Conservation (phyloP, 2,797 vertebrate species). For the Hozukius guyotensis region DNA sequence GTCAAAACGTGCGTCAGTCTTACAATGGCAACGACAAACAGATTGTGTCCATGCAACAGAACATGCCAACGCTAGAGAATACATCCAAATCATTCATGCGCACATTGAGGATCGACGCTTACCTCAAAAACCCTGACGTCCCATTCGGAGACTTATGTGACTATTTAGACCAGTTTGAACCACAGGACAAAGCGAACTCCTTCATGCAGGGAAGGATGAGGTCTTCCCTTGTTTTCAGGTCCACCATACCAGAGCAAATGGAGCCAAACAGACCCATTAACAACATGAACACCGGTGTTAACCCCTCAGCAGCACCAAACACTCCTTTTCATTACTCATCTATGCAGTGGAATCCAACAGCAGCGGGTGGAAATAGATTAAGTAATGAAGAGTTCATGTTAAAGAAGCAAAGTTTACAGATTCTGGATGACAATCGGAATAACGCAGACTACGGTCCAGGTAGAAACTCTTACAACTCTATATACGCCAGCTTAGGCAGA, state of each 20-base stretch:
- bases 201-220: slow-evolving; percentile 87
- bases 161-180: slow-evolving; percentile 84
- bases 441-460: slow-evolving; percentile 68
- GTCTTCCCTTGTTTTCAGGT: slow-evolving; percentile 89
- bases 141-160: slow-evolving; percentile 80
- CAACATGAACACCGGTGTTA: slow-evolving; percentile 76
- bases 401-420: slow-evolving; percentile 87
- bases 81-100: slow-evolving; percentile 92
- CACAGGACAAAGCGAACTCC: slow-evolving; percentile 79
- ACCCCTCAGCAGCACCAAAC: slow-evolving; percentile 56
- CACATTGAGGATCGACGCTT: slow-evolving; percentile 92
- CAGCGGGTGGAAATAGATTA: slow-evolving; percentile 47
- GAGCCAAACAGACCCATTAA: slow-evolving; percentile 86
- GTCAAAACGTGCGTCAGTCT: slow-evolving; percentile 85
- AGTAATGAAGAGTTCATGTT: slow-evolving; percentile 79
- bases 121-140: slow-evolving; percentile 88
- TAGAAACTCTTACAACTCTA: slow-evolving; percentile 77
- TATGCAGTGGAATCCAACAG: slow-evolving; percentile 70
- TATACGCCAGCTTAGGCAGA: slow-evolving; percentile 87
- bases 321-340: slow-evolving; percentile 69
- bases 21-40: slow-evolving; percentile 90
- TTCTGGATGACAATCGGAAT: slow-evolving; percentile 83
- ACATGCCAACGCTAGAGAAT: slow-evolving; percentile 89
- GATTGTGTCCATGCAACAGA: slow-evolving; percentile 86
- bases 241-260: slow-evolving; percentile 88